These are phyloP conservation scores for Sardinella longiceps DNA, from an alignment of 2,797 vertebrate species.

Conservation along the genomic window DNA sequence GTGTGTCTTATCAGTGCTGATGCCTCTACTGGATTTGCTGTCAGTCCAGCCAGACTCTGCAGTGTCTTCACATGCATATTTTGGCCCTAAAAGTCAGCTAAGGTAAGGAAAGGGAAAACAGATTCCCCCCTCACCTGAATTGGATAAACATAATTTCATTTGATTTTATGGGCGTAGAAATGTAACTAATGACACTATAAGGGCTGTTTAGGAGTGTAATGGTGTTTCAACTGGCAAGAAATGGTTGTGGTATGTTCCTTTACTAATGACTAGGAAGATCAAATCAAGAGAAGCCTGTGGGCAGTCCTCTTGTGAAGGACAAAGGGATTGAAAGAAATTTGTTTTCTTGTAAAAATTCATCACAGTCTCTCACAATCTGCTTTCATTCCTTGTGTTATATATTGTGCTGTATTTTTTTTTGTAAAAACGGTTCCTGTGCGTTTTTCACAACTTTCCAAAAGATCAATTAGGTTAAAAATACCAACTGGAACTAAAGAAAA, in stretches of 20 bases:
- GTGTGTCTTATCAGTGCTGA: constrained; percentile 76
- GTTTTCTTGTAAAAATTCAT: no score
- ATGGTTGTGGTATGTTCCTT: not conserved
- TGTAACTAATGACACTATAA: not conserved
- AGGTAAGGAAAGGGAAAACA: constrained; percentile 74
- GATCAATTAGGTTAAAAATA: not conserved
- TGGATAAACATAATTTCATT: not conserved
- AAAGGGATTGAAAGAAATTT: no score
- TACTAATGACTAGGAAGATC: not conserved
- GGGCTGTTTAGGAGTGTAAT: not conserved
- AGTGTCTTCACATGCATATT: constrained; percentile 85
- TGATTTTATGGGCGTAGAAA: constrained; percentile 7
- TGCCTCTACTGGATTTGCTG: constrained; percentile 88
- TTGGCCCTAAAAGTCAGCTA: constrained; percentile 86
- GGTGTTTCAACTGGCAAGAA: not conserved
- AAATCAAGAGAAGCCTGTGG: no score
- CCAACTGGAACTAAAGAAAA: not conserved
- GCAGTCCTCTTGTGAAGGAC: no score
- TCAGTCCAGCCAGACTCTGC: constrained; percentile 85
- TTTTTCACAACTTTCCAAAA: not conserved
- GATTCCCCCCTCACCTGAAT: not conserved
- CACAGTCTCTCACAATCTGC: no score
- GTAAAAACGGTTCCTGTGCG: not conserved
- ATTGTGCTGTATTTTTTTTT: not conserved
- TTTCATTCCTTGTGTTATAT: no score